Base-by-base conservation (phyloP, 2,113 vertebrate species). In the Tenebrosternarchus preto region DNA sequence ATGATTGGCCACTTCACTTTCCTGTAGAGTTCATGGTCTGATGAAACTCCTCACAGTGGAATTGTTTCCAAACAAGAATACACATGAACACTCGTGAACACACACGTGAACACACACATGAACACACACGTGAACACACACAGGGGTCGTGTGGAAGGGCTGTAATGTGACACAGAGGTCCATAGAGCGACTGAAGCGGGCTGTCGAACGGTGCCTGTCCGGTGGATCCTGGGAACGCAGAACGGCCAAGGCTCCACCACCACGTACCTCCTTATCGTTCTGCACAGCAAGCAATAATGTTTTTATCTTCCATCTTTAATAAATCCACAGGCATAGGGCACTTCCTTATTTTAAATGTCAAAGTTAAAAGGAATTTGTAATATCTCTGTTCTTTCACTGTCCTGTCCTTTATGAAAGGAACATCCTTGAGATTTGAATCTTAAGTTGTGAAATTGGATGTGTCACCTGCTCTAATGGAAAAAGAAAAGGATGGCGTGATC, bases 321-420 rank as follows among this genome's bases (percentile, higher is more conserved):
- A 83, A 78, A 56, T 57, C 61, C 39, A 46, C 20, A 19, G 5
- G 64, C 31, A 31, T 61, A 29, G 5, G 67, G 36, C 4, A 66
- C 55, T 72, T 77, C 72, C 25, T 61, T 75, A 81, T 70, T 80
- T 82, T 80, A 89, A 86, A 85, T 87, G 82, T 83, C 84, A 79
- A 64, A 86, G 78, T 83, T 64, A 85, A 71, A 75, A 74, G n/a
- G 77, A 57, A 79, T 85, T 61, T 79, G 73, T 80, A 82, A 86
- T 4, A 8, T 36, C 72, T 85, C 81, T 71, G 63, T 81, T 81
- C 53, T 17, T 22, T 67, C 70, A 76, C 80, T 15, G 39, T 75
- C 84, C 56, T 79, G 67, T 88, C 81, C 82, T 84, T 76, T 86
- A 78, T 83, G 80, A 84, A 77, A 74, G 60, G 72, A 84, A 83